phyloP scores from a whole-genome alignment of 2,888 invertebrate species.

The Chloromyia formosa region DNA sequence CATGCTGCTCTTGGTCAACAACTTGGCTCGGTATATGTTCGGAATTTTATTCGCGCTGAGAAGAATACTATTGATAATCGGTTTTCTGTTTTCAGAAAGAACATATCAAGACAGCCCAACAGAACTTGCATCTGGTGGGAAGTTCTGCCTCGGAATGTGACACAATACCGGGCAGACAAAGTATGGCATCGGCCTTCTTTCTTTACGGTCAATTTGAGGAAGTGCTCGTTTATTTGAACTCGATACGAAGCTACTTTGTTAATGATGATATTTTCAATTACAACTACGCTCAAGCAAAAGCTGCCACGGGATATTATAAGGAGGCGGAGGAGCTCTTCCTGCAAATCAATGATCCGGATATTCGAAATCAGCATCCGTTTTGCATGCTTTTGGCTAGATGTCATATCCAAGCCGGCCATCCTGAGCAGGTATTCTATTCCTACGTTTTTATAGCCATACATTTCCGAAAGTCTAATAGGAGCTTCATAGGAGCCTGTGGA shows the following conservation, averaged over 20 bases:
- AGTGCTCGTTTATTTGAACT: conserved; percentile 94
- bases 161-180: conserved; percentile 95
- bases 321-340: conserved; percentile 94
- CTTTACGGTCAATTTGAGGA: conserved; percentile 94
- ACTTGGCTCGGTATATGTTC: conserved; percentile 78
- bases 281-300: conserved; percentile 90
- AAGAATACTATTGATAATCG: background rate
- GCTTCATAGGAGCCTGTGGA: too few relatives aligned
- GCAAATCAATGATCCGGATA: conserved; percentile 83
- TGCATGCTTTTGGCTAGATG: conserved; percentile 89
- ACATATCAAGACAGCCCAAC: conserved; percentile 92
- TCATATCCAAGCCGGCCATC: conserved; percentile 73
- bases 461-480: conserved; percentile 4
- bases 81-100: conserved; percentile 74
- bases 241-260: conserved; percentile 95
- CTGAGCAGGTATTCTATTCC: conserved; percentile 76
- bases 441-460: background rate
- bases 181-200: conserved; percentile 98
- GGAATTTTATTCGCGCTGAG: background rate
- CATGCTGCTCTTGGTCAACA: conserved; percentile 94
- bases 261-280: conserved; percentile 89
- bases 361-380: conserved; percentile 82
- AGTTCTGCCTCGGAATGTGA: conserved; percentile 97
- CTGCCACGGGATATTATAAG: conserved; percentile 90
- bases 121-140: conserved; percentile 95